Percentiles rank a stretch among this genome's conserved stretches.
Evolutionary conservation across 2,113 vertebrate genomes (phyloP).

Genomic region (Charadrius vociferus): DNA sequence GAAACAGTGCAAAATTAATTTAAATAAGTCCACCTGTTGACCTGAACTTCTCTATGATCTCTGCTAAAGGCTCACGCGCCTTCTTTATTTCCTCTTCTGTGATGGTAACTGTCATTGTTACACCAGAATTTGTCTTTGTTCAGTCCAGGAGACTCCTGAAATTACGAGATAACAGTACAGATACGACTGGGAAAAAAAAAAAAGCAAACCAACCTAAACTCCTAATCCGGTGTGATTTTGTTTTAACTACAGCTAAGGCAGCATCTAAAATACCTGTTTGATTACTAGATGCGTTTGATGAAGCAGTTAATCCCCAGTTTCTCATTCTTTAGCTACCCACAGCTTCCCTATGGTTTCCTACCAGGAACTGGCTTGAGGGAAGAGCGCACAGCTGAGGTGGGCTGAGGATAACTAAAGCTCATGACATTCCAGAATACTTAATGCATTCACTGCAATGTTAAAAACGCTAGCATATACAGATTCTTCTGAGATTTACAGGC

Average conservation of each 20-base stretch:
- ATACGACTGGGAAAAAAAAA: neutral
- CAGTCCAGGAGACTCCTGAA: neutral
- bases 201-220: neutral
- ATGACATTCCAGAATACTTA: conserved; percentile 4
- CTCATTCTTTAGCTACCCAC: neutral
- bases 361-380: neutral
- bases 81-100: neutral
- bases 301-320: neutral
- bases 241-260: neutral
- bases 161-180: neutral
- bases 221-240: neutral
- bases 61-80: neutral
- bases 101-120: neutral
- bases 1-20: neutral
- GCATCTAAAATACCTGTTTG: neutral
- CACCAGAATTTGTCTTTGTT: neutral
- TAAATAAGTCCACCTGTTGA: rapidly evolving
- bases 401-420: conserved; percentile 6
- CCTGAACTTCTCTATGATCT: neutral
- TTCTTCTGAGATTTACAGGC: conserved; percentile 68
- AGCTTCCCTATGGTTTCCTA: neutral
- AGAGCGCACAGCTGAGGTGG: neutral
- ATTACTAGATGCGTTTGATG: neutral
- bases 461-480: neutral
- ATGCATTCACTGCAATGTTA: neutral